Evolutionary conservation across 2,797 vertebrate species (phyloP).

Genomic region (Thunnus albacares): DNA sequence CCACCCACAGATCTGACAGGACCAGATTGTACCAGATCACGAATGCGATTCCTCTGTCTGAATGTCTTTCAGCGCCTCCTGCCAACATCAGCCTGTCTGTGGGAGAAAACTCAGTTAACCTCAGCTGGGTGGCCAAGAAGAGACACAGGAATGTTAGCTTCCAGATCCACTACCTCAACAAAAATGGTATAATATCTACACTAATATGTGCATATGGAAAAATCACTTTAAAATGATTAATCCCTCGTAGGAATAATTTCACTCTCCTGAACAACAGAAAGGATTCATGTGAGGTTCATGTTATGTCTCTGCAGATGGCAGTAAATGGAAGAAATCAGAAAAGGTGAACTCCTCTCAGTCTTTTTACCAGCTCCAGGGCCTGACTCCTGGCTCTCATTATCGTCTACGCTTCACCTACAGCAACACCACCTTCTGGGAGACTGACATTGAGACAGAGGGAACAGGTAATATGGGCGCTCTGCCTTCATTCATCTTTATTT

Average conservation of each 20-base stretch:
- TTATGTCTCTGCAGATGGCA: conserved; percentile 66
- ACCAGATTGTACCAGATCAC: not conserved
- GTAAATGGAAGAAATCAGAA: conserved; percentile 78
- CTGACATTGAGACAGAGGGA: conserved; percentile 85
- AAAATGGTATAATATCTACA: conserved; percentile 75
- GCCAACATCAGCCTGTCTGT: conserved; percentile 80
- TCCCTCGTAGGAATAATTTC: conserved; percentile 4
- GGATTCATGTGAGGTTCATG: not conserved
- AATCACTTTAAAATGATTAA: not conserved
- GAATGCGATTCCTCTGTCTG: conserved; percentile 20
- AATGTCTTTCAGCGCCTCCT: conserved; percentile 78
- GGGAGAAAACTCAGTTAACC: conserved; percentile 85
- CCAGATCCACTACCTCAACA: conserved; percentile 85
- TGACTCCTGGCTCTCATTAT: conserved; percentile 90
- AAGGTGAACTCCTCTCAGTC: conserved; percentile 88
- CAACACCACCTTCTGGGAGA: conserved; percentile 83
- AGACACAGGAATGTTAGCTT: conserved; percentile 88
- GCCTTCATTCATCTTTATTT: conserved; percentile 52
- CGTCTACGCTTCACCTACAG: conserved; percentile 79
- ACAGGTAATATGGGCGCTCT: conserved; percentile 77
- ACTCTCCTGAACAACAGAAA: conserved; percentile 6
- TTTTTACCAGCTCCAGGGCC: conserved; percentile 87
- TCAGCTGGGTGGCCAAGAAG: conserved; percentile 89
- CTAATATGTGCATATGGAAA: not conserved
- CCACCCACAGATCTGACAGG: not conserved